Evolutionary conservation across 2,888 invertebrate species (phyloP), one percentile per base, ranked within the genome.

Genomic region (Erebia ligea): DNA sequence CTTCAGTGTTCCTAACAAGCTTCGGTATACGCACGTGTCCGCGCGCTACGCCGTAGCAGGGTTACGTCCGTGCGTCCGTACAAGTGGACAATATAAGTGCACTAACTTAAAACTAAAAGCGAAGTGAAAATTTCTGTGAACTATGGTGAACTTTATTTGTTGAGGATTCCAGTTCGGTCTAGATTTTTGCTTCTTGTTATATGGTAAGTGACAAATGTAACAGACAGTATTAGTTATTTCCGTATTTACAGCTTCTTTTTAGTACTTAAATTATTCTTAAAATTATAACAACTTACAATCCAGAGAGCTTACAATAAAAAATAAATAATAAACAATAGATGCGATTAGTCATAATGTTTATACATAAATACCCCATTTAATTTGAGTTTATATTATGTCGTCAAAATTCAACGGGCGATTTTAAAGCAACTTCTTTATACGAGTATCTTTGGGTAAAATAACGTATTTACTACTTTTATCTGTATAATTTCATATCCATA

Each of bases 1-100:
- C 85, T 82, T 78, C 91, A 92, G 92, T 92, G 84, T 86, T 83
- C 81, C 85, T 82, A 84, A 81, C 82, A 79, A 72, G 84, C 88
- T 90, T 88, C 90, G 87, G 78, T 78, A 73, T 77, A 75, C 83
- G 89, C 88, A 87, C 92, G 92, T 86, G 81, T 67, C 59, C 82
- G 80, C 78, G 76, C 80, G 81, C 80, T 81, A 80, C 80, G 78
- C 70, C 83, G 89, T 87, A 89, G 88, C 85, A 76, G 75, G 85
- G 82, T 83, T 85, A 85, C 85, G 73, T 61, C 64, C 69, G 63
- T 85, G 85, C 85, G 72, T 61, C 64, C 69, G 63, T 66, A 66
- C 66, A 76, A 79, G 76, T 79, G 75, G 75, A 67, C 72, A 61
- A 61, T 74, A 9, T 45, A 75, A 77, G 76, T 77, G 76, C 63